A percentile compares a stretch with the other conserved stretches of the same genome.
Conservation (phyloP, 2,113 vertebrate genomes). For the Syngnathoides biaculeatus region DNA sequence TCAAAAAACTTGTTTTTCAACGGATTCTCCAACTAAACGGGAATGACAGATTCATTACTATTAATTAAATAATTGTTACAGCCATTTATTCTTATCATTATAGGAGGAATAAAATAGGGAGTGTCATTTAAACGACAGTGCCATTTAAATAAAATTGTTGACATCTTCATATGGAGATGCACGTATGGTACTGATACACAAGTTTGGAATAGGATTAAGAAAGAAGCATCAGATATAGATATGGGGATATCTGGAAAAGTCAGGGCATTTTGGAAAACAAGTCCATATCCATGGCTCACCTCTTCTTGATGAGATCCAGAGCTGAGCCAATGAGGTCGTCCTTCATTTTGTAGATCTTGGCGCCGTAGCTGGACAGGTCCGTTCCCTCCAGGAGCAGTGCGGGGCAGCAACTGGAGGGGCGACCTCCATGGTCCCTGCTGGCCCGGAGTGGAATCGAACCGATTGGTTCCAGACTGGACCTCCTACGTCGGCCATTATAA, state of each 20-base stretch:
- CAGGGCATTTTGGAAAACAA: no score
- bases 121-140: not conserved
- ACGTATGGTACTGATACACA: no score
- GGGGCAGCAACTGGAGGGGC: constrained; percentile 83
- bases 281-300: constrained; percentile 62
- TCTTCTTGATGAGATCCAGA: constrained; percentile 90
- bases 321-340: constrained; percentile 84
- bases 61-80: no score
- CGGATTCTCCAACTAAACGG: no score
- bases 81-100: no score
- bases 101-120: not conserved
- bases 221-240: not conserved
- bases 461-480: constrained; percentile 58
- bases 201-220: not conserved
- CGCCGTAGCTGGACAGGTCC: constrained; percentile 84
- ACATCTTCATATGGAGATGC: not conserved
- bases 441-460: constrained; percentile 64
- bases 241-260: no score
- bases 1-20: no score
- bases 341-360: constrained; percentile 88
- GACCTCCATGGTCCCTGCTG: constrained; percentile 64
- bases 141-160: not conserved
- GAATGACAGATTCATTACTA: no score
- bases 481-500: constrained; percentile 30
- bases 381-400: constrained; percentile 82